Base-by-base conservation (phyloP, 2,888 invertebrate genomes). In the Epinotia nisella region DNA sequence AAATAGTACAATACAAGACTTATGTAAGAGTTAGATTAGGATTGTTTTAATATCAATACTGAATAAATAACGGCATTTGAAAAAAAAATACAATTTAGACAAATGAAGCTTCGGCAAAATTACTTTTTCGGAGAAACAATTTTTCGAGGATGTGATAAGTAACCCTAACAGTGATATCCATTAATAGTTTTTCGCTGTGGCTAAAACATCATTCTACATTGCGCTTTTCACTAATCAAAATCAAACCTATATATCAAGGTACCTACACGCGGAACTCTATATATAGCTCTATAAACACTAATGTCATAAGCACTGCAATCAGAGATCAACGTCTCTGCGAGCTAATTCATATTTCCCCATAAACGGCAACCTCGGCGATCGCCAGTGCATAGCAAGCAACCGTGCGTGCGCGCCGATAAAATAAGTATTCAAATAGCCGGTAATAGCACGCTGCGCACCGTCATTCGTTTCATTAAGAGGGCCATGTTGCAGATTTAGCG, bases 281-380 rank as follows among this genome's bases (percentile, higher is more conserved):
- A 41, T 2, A 11, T 15, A 41, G 13, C 13, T 41, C 11, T 13
- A 41, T 13, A 41, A 11, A 11, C 45, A 15, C 4, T 45, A 35
- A 45, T 45, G 45, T 45, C 45, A 49, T 64, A 29, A 15, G 55
- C 15, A 24, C 66, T n/a, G 56, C 66, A 53, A 64, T 64, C 64
- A 66, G 55, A 66, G 55, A 55, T 56, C 66, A 66, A 66, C 39
- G 41, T 56, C 41, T 55, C 29, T 10, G 49, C 56, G 21, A 66
- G 41, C 56, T 24, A 65, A 65, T 65, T 53, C 55, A 56, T 55
- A 56, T 66, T 66, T 66, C 55, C 66, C 56, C 56, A 66, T 66
- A 65, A 64, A 65, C 19, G 66, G 55, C 2, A 39, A 66, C 55
- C 55, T n/a, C 15, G n/a, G 39, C 19, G 55, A 56, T 55, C 66